Base-by-base conservation (phyloP, 1,140 invertebrate species). In the Macrobrachium rosenbergii region DNA sequence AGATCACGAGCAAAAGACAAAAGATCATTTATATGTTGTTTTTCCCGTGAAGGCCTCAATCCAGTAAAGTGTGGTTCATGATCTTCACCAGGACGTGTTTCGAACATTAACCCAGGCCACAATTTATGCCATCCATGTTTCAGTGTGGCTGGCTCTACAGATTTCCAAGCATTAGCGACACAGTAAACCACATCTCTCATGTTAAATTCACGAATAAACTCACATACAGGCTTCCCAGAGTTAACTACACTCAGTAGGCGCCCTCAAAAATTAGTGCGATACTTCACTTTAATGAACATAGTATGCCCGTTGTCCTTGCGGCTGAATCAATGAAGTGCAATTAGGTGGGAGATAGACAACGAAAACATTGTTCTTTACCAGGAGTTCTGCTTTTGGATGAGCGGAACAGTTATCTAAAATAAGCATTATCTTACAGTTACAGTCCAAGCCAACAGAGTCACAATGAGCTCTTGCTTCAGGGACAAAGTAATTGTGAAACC, bases 101-200 rank as follows among this genome's bases (percentile, higher is more conserved):
- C 21, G 14, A 82, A 72, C 64, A 82, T 82, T 43, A 72, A 8
- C 5, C 12, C 17, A n/a, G 80, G 37, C 80, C 80, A 82, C 80
- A 82, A 23, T 21, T 82, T 82, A n/a, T 82, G 80, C 80, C 80
- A 82, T 11, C 63, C 63, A 23, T 69, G 67, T 72, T 59, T 82
- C 21, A 82, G 37, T 69, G 80, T 72, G 21, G 80, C 58, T 69
- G 37, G 3, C n/a, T 0, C 19, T 52, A 72, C 64, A n/a, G 17
- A 14, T 16, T 69, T n/a, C 80, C 80, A 82, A 14, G 5, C 80
- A 43, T 23, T 82, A 72, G 45, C 64, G 52, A 82, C 52, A 45
- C n/a, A 21, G 28, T 45, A 82, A 10, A 82, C 0, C 14, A 21
- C 63, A 82, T 82, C 63, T 69, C 72, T 82, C 45, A 72, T 45